Base-by-base conservation (phyloP, 2,888 invertebrate genomes). In the Podabrus alpinus region DNA sequence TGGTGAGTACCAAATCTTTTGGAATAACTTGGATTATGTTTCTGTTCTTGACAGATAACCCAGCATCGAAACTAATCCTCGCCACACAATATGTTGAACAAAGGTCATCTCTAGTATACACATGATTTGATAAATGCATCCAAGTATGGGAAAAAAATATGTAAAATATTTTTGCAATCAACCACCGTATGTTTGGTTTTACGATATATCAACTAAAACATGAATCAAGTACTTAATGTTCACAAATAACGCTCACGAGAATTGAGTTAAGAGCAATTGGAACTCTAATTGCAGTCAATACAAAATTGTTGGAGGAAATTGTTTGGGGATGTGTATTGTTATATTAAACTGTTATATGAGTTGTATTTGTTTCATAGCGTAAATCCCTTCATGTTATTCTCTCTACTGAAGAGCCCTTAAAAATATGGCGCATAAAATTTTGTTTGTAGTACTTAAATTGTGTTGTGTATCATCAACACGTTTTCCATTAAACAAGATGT, bases 231-330 rank as follows among this genome's bases (percentile, higher is more conserved):
- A 83, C 84, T 84, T 83, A 83, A 83, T 80, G 81, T 80, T 83
- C 80, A 81, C 80, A 83, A 83, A 83, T 82, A 83, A 82, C 82
- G 82, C 79, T 81, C 79, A 81, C 81, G 80, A 82, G 84, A 85
- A 84, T 84, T 81, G 82, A 83, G 82, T 85, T 83, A 84, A 84
- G 82, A 83, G 85, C 81, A 83, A 85, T 84, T 83, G 84, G 82
- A 77, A 79, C 73, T 73, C 82, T 85, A 85, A 85, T 85, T 86
- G 84, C 83, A 82, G 80, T 80, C 81, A 80, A 82, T 81, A 80
- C 80, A 76, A 73, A 81, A 80, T 80, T 79, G 81, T 78, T 78
- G 69, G 77, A 79, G 76, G 78, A 80, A 79, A 78, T 76, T 70
- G 75, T 74, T 70, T 71, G 69, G 74, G 59, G 69, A 68, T 69